Conservation (phyloP, 2,888 invertebrate species). For the Cosmorhoe ocellata region DNA sequence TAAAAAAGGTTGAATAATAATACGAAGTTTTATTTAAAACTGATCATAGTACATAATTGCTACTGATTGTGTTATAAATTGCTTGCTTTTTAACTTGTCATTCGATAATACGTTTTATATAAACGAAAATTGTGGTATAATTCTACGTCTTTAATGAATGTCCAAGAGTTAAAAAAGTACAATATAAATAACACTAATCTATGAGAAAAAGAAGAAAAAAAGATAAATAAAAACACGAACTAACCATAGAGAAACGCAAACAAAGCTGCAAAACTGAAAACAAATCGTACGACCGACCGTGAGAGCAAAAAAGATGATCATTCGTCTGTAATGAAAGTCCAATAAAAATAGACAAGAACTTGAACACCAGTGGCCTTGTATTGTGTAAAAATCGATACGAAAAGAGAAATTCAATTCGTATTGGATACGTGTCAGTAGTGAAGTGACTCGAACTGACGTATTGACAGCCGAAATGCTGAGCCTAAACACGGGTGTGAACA, state of each 20-base stretch:
- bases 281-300: constrained; percentile 13
- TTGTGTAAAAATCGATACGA: constrained; percentile 33
- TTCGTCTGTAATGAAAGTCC: constrained; percentile 26
- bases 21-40: neutral
- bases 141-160: no score
- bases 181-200: no score
- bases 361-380: constrained; percentile 26
- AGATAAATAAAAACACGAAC: neutral
- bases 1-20: neutral
- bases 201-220: neutral
- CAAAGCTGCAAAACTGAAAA: constrained; percentile 22
- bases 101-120: no score
- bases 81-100: no score
- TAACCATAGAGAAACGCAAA: constrained; percentile 8
- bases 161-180: no score
- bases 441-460: constrained; percentile 38
- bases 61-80: no score
- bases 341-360: constrained; percentile 31
- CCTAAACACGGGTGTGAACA: constrained; percentile 19
- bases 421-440: constrained; percentile 39
- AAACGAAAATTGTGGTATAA: no score
- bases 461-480: constrained; percentile 39
- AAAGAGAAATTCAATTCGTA: constrained; percentile 40
- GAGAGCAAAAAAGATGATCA: constrained; percentile 24
- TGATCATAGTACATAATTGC: neutral